Base-by-base conservation (phyloP, 1,140 invertebrate genomes). In the Panagrolaimus sp. region DNA sequence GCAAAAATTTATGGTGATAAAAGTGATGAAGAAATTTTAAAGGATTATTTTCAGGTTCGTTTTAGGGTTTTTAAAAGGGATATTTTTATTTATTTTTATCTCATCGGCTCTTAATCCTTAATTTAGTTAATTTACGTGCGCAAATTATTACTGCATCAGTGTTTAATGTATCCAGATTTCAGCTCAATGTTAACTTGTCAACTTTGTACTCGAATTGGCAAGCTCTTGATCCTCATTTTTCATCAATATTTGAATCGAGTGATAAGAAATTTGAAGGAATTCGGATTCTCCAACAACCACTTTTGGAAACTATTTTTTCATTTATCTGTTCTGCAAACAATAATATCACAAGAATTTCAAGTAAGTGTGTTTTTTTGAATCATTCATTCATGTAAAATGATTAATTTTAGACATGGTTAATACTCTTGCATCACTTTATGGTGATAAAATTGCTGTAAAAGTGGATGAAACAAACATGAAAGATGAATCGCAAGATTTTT, bases 321-420 rank as follows among this genome's bases (percentile, higher is more conserved):
- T 97, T 97, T 82, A 96, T 97, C 73, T 98, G 94, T 83, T 96
- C 94, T 66, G 91, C 94, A 69, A 97, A 97, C 83, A 98, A 98
- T 84, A 91, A 97, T 79, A 96, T 98, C 65, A 86, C 87, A 70
- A 21, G 75, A 63, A 76, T 75, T 46, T 77, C 74, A 17, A 74
- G 73, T 75, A 7, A 17, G 71, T 48, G 8, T 14, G 17, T 4
- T 47, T 47, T 47, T 43, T 65, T 65, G 7, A 65, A 15, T n/a
- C n/a, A n/a, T n/a, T 65, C 38, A 12, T 21, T 8, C 24, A 44
- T 67, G 47, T 46, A 10, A 46, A 10, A 46, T 52, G 0, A 5
- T 8, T 38, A 10, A 12, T 69, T 78, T 12, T 82, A 46, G 86
- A 87, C 24, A 93, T 98, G 93, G 90, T 98, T 8, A 90, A 95